A percentile compares a stretch with the other conserved stretches of the same genome.
phyloP scores from a whole-genome alignment of 1,140 invertebrate genomes.

The Metaphire vulgaris region DNA sequence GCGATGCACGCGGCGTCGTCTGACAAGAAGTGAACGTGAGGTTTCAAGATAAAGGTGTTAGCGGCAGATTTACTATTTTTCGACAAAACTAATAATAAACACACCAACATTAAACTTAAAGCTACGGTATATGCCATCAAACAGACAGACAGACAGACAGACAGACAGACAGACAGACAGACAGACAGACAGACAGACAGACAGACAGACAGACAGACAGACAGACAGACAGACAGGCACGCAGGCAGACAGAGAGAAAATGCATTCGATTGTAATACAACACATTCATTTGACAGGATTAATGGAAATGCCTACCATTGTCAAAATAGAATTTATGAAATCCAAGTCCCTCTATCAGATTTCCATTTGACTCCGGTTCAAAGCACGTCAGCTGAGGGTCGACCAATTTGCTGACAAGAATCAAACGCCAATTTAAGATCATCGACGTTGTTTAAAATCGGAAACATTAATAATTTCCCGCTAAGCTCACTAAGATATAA shows the following conservation, averaged over 20 bases:
- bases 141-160: not conserved
- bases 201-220: not conserved
- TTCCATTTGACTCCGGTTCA: slow-evolving; percentile 96
- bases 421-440: no score
- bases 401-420: slow-evolving; percentile 79
- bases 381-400: slow-evolving; percentile 97
- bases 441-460: no score
- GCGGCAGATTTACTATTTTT: no score
- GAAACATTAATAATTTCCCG: no score
- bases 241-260: not conserved
- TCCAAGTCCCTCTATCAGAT: slow-evolving; percentile 98
- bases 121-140: no score
- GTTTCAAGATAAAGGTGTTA: slow-evolving; percentile 98
- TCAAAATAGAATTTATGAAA: slow-evolving; percentile 99
- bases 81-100: no score
- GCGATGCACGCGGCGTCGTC: slow-evolving; percentile 98
- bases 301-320: slow-evolving; percentile 68
- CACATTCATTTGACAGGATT: not conserved
- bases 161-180: not conserved
- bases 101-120: no score
- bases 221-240: not conserved
- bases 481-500: no score
- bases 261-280: no score
- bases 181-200: not conserved
- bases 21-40: slow-evolving; percentile 94